These are phyloP conservation scores for Anoura caudifer DNA, from an alignment of 2,113 vertebrate genomes.

Conservation along the genomic window DNA sequence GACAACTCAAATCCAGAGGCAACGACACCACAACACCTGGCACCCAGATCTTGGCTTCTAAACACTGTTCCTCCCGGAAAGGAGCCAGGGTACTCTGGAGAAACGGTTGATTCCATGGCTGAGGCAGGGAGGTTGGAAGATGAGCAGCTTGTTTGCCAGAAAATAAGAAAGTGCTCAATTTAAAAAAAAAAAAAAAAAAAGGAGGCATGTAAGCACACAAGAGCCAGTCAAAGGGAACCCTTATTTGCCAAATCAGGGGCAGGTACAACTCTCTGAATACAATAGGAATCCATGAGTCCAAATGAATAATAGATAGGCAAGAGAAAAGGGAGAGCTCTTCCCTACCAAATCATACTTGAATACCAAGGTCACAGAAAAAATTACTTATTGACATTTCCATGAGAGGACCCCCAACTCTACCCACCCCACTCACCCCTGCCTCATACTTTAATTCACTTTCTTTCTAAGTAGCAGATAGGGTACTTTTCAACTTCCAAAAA, in stretches of 20 bases:
- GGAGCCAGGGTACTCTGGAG: neutral
- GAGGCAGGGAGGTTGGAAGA: neutral
- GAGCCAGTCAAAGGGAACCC: neutral
- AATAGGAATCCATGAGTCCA: neutral
- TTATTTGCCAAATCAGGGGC: neutral
- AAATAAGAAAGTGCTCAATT: neutral
- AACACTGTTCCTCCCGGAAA: neutral
- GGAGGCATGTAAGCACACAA: neutral
- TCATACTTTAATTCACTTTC: neutral
- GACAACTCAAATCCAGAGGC: neutral
- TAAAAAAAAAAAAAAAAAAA: no score
- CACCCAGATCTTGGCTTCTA: neutral
- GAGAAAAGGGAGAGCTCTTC: neutral
- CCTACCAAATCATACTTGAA: neutral
- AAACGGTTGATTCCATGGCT: neutral
- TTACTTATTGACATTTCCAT: neutral
- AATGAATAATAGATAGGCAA: fast-evolving
- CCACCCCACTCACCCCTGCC: neutral
- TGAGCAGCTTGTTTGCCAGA: neutral
- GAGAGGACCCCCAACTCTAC: neutral
- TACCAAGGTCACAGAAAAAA: neutral
- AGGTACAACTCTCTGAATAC: neutral
- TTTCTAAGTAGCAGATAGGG: neutral
- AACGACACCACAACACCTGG: fast-evolving
- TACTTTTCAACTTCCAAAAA: neutral